These are phyloP conservation scores for Mactromeris polynyma DNA, from an alignment of 2,888 invertebrate genomes.

Conservation along the genomic window DNA sequence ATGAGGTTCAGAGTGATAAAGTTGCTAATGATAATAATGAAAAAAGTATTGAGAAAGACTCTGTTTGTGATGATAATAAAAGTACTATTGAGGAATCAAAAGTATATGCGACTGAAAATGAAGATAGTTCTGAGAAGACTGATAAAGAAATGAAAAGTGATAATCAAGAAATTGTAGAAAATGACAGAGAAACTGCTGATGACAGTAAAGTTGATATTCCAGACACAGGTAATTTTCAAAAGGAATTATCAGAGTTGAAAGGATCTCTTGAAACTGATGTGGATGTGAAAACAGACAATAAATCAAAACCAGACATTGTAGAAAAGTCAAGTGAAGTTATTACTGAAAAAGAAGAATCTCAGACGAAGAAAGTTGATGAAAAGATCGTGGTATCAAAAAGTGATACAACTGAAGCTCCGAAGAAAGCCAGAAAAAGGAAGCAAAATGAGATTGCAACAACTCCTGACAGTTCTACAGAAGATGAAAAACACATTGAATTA, in stretches of 20 bases:
- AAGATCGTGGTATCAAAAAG: neutral
- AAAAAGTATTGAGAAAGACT: neutral
- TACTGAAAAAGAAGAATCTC: constrained; percentile 19
- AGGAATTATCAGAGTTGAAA: neutral
- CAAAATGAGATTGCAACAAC: constrained; percentile 36
- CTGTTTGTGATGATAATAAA: neutral
- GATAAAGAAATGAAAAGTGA: neutral
- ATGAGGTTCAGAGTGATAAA: neutral
- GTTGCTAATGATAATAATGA: neutral
- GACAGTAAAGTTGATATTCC: neutral
- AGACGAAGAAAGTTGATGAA: neutral
- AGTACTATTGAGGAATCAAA: neutral
- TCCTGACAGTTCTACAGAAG: constrained; percentile 44
- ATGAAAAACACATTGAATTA: constrained; percentile 40
- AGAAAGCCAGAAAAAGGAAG: constrained; percentile 49
- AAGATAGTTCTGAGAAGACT: neutral
- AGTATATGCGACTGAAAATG: neutral
- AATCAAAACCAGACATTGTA: neutral
- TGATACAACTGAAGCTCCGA: neutral
- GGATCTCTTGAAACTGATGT: neutral
- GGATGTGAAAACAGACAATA: neutral
- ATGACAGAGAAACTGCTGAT: neutral
- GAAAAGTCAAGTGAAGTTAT: neutral
- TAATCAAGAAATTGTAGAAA: constrained; percentile 1
- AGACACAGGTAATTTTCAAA: neutral